Evolutionary conservation across 2,113 vertebrate genomes (phyloP).

Genomic region (Oreochromis aureus): DNA sequence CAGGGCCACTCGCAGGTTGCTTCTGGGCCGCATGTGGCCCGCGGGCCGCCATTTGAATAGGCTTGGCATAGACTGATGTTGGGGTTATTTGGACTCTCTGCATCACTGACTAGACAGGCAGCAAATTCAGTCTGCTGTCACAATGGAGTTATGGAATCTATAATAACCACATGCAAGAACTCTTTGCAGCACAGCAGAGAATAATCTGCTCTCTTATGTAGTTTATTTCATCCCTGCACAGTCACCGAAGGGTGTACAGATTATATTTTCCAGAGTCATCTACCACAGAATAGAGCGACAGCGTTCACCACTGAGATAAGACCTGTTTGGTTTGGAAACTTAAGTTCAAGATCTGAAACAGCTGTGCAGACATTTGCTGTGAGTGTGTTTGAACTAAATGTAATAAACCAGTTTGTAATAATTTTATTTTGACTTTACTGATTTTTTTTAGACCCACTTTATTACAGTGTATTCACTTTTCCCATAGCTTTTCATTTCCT

Average conservation of each 20-base stretch:
- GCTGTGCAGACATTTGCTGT: background rate
- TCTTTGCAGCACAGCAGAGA: background rate
- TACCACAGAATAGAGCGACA: conserved; percentile 19
- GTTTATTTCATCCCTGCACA: background rate
- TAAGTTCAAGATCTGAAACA: background rate
- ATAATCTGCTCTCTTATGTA: background rate
- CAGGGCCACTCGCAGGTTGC: too few species aligned
- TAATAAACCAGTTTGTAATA: background rate
- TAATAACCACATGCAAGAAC: background rate
- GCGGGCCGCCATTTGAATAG: too few species aligned
- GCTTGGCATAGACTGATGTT: too few species aligned
- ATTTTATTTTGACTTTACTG: background rate
- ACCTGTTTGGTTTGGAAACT: conserved; percentile 49
- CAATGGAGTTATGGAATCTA: background rate
- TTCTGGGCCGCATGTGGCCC: too few species aligned
- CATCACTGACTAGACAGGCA: background rate
- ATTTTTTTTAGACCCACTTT: background rate
- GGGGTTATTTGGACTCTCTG: background rate
- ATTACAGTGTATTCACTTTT: background rate
- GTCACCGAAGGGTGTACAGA: background rate
- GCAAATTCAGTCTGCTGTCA: background rate
- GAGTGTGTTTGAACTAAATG: background rate
- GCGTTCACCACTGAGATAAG: conserved; percentile 9
- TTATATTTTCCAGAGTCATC: background rate
- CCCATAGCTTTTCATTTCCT: background rate